Conservation (phyloP, 2,888 invertebrate genomes). For the Graphium colonna region DNA sequence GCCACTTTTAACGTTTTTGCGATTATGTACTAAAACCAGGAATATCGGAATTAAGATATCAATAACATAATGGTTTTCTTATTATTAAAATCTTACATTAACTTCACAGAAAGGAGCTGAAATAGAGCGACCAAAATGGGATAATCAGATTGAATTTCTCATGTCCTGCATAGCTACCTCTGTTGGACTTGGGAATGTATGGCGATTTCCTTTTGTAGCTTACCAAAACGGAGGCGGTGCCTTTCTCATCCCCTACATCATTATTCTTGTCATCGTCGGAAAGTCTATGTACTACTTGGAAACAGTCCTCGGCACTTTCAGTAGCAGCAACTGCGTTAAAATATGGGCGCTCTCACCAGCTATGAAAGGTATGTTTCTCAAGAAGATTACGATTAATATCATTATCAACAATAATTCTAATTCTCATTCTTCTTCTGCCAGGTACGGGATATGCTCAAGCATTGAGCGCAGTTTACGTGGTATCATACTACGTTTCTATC, state of each 20-base stretch:
- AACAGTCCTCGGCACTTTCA: conserved; percentile 91
- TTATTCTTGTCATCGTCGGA: conserved; percentile 84
- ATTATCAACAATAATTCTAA: not conserved
- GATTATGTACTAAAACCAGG: too few species aligned
- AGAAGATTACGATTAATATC: not conserved
- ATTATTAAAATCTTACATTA: not conserved
- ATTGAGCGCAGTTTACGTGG: conserved; percentile 81
- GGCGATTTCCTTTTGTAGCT: conserved; percentile 81
- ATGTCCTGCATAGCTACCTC: conserved; percentile 87
- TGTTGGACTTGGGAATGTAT: conserved; percentile 86
- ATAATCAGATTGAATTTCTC: conserved; percentile 84
- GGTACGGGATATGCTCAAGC: conserved; percentile 87
- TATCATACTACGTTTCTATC: conserved; percentile 88
- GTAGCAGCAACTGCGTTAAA: conserved; percentile 88
- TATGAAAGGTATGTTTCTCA: conserved; percentile 82
- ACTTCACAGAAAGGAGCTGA: conserved; percentile 20
- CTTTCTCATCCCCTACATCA: conserved; percentile 86
- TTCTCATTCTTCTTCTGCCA: conserved; percentile 35
- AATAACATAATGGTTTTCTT: not conserved
- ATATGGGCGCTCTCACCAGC: conserved; percentile 84
- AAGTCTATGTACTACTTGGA: conserved; percentile 92
- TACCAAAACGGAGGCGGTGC: conserved; percentile 88
- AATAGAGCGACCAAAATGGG: conserved; percentile 75
- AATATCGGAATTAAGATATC: not conserved
- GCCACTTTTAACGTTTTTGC: too few species aligned